Base-by-base conservation (phyloP, 64 coral and sea anemone genomes). In the Acropora yongei region DNA sequence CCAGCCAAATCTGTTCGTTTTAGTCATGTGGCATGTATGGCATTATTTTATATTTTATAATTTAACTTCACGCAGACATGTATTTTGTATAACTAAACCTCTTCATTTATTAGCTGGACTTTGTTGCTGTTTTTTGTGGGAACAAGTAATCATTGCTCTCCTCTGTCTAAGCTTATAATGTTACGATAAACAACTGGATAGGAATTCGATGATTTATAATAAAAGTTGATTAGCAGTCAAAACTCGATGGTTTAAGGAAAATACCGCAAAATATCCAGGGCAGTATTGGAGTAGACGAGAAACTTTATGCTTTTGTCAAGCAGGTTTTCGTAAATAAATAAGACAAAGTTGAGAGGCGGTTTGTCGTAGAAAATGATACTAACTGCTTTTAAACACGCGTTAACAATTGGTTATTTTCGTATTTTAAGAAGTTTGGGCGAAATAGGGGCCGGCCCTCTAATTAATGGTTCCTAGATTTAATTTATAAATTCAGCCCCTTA, bases 351-450 rank as follows among this genome's bases (percentile, higher is more conserved):
- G 51, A 55, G 51, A 10, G 51, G 30, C 16, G 49, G 76, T 46
- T 48, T 17, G 13, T 48, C 2, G 45, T 18, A 78, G 14, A 20
- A 71, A 1, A 45, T 11, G 9, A 85, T 85, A 16, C 47, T 78
- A 18, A 57, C 82, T 68, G 81, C 63, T 6, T 68, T 69, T 1
- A 72, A 85, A 48, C 30, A 30, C 0, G 30, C 30, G 30, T 30
- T 30, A 30, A 85, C 69, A 85, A 71, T 72, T 85, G 57, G 44
- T 61, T 85, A 85, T 85, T 85, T 85, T 85, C 72, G 82, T 85
- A 85, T 85, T 85, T 85, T 85, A 20, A 85, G 42, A 44, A 81
- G 11, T 41, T 61, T 20, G 68, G 41, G 44, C 45, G 49, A 4
- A 72, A 49, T 12, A 48, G 82, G 44, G 82, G 82, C 82, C 18